These are phyloP conservation scores for Styela clava DNA, from an alignment of 23 tunicate genomes.

Conservation along the genomic window DNA sequence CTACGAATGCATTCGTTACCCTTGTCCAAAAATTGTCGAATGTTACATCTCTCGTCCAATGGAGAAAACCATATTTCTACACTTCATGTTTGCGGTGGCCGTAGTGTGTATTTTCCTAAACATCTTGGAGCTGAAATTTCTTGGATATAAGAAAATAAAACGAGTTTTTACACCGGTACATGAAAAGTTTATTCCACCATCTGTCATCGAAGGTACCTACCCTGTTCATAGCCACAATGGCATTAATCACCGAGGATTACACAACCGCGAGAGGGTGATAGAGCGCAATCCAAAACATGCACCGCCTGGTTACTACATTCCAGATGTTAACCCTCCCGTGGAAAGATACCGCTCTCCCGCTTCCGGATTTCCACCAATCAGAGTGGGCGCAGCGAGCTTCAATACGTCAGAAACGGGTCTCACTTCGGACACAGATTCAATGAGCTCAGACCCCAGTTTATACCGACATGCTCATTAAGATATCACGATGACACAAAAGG, in stretches of 20 bases:
- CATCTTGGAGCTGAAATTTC: slow-evolving; percentile 57
- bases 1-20: slow-evolving; percentile 59
- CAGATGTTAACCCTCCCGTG: slow-evolving; percentile 75
- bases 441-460: neutral
- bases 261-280: slow-evolving; percentile 29
- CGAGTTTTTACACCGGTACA: slow-evolving; percentile 21
- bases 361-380: slow-evolving; percentile 72
- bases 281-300: slow-evolving; percentile 22
- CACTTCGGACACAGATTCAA: slow-evolving; percentile 41
- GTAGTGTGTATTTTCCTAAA: slow-evolving; percentile 54
- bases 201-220: slow-evolving; percentile 30
- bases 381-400: slow-evolving; percentile 76
- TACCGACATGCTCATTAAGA: too few relatives aligned
- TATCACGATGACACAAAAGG: too few relatives aligned
- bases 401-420: slow-evolving; percentile 70
- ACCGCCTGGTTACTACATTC: slow-evolving; percentile 88
- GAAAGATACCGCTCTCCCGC: slow-evolving; percentile 62
- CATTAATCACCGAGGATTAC: neutral
- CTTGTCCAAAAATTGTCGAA: slow-evolving; percentile 66
- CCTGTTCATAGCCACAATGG: slow-evolving; percentile 13
- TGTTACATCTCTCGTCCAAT: slow-evolving; percentile 89
- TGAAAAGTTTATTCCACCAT: slow-evolving; percentile 15
- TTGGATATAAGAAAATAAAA: slow-evolving; percentile 44
- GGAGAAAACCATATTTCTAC: slow-evolving; percentile 85
- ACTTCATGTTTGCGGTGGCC: slow-evolving; percentile 85